Evolutionary conservation across 1,140 invertebrate species (phyloP).

Genomic region (Brachionus koreanus): DNA sequence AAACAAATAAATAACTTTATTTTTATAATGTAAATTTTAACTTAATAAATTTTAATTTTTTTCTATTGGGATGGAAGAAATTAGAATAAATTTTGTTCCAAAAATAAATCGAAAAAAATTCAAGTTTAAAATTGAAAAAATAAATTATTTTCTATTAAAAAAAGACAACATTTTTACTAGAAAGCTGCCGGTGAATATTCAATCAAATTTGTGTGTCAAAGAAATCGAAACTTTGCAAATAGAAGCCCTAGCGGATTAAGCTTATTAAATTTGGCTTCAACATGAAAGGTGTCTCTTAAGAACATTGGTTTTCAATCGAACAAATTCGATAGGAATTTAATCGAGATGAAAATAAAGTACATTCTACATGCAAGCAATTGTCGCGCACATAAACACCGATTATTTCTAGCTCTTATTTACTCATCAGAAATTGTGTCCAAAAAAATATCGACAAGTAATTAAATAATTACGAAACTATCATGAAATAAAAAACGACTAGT

Average conservation of each 20-base stretch:
- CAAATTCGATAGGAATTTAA: background rate
- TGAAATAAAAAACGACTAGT: conserved; percentile 8
- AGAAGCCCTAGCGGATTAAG: background rate
- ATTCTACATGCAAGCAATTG: background rate
- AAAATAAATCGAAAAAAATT: too few relatives aligned
- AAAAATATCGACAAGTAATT: background rate
- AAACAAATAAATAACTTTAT: too few relatives aligned
- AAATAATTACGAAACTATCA: conserved; percentile 25
- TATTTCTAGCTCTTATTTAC: background rate
- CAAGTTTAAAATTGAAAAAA: background rate
- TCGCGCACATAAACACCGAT: background rate
- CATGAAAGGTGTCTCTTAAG: background rate
- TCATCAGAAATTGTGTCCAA: background rate
- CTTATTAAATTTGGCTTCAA: background rate
- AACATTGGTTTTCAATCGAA: background rate
- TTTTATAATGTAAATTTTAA: too few relatives aligned
- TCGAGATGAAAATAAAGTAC: background rate
- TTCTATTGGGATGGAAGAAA: too few relatives aligned
- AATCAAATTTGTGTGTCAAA: background rate
- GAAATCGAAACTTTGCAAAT: background rate
- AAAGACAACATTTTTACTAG: background rate
- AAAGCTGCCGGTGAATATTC: background rate
- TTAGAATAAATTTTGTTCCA: too few relatives aligned
- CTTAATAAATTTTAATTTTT: too few relatives aligned
- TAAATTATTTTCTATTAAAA: background rate